phyloP scores from a whole-genome alignment of 2,888 invertebrate species.

The Watsonalla cultraria region DNA sequence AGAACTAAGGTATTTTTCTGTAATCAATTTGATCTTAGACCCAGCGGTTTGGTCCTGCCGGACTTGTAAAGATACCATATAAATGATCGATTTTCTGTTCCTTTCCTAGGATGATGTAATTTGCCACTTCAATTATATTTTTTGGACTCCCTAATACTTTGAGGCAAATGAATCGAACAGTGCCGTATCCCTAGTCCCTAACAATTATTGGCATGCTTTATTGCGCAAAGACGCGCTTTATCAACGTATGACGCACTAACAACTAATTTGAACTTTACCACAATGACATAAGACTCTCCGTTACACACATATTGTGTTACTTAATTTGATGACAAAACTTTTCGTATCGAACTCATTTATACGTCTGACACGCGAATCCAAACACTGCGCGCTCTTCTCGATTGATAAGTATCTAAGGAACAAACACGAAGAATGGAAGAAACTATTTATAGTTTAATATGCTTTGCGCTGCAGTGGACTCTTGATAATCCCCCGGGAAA shows the following conservation, averaged over 20 bases:
- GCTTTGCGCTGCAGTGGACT: conserved; percentile 10
- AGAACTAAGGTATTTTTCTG: too few relatives aligned
- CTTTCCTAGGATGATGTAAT: too few relatives aligned
- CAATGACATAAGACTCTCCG: conserved; percentile 7
- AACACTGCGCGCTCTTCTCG: conserved; percentile 26
- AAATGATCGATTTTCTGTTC: too few relatives aligned
- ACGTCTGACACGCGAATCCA: conserved; percentile 41
- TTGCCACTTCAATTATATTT: too few relatives aligned
- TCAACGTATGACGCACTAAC: conserved; percentile 55
- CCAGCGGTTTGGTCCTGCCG: too few relatives aligned
- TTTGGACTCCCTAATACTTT: too few relatives aligned
- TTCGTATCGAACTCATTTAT: conserved; percentile 68
- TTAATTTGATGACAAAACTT: conserved; percentile 74
- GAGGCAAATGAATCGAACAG: conserved; percentile 3
- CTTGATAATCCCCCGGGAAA: conserved; percentile 21
- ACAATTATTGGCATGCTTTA: conserved; percentile 73
- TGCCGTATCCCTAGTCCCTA: conserved; percentile 59
- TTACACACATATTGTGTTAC: conserved; percentile 36
- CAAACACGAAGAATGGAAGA: conserved; percentile 15
- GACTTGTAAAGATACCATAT: too few relatives aligned
- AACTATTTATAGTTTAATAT: conserved; percentile 14
- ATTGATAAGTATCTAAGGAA: conserved; percentile 38
- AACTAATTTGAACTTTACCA: conserved; percentile 27
- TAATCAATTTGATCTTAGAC: too few relatives aligned
- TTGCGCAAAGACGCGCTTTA: conserved; percentile 58